Conservation (phyloP, 2,888 invertebrate genomes). For the Apamea epomidion region DNA sequence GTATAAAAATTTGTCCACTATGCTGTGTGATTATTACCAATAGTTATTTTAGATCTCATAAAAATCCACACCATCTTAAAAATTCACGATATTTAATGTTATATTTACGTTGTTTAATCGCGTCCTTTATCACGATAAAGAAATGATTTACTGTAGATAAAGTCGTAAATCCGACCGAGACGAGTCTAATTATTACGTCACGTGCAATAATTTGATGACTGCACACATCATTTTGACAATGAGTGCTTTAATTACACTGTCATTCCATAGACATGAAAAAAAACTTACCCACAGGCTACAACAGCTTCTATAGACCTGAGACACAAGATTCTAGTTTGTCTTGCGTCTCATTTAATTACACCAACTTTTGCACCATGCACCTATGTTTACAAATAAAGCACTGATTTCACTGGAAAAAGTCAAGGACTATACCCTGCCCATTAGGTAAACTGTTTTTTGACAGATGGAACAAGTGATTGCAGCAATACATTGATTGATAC, state of each 20-base stretch:
- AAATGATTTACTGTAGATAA: not conserved
- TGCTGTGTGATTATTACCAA: slow-evolving; percentile 4
- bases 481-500: too few relatives aligned
- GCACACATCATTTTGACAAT: slow-evolving; percentile 6
- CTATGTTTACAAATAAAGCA: slow-evolving; percentile 5
- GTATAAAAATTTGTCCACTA: slow-evolving; percentile 58
- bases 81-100: not conserved
- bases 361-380: slow-evolving; percentile 7
- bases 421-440: not conserved
- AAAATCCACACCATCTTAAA: not conserved
- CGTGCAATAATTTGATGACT: slow-evolving; percentile 14
- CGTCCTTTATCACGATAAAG: not conserved
- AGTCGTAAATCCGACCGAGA: slow-evolving; percentile 6
- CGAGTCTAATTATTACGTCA: slow-evolving; percentile 50
- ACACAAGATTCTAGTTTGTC: not conserved
- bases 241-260: not conserved
- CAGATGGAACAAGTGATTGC: too few relatives aligned
- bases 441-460: too few relatives aligned
- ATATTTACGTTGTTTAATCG: slow-evolving; percentile 18
- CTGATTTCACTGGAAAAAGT: not conserved
- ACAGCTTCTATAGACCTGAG: not conserved
- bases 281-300: not conserved
- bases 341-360: not conserved
- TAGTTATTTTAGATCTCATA: not conserved
- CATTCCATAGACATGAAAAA: not conserved